phyloP scores from a whole-genome alignment of 1,140 invertebrate species.

The Hyphantria cunea region DNA sequence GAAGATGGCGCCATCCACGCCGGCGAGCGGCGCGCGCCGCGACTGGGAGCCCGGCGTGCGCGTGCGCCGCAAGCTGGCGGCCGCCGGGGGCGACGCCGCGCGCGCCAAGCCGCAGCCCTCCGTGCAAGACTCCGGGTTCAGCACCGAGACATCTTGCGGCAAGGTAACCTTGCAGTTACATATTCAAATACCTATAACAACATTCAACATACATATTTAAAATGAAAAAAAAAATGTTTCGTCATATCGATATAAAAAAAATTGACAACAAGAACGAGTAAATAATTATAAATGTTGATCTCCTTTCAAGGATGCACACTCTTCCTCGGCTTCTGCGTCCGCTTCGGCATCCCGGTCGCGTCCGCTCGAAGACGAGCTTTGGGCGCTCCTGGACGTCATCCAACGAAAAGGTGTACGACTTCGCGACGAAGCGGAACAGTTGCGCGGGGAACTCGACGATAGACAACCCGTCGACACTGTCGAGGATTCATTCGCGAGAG shows the following conservation, averaged over 20 bases:
- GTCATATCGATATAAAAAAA: not conserved
- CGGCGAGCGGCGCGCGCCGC: conserved; percentile 69
- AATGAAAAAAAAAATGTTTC: no score
- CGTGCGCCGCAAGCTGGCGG: conserved; percentile 86
- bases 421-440: conserved; percentile 84
- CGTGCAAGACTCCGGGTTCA: conserved; percentile 93
- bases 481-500: conserved; percentile 77
- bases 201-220: no score
- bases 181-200: no score
- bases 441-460: conserved; percentile 77
- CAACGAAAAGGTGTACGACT: conserved; percentile 89
- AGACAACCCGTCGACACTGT: conserved; percentile 71
- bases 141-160: conserved; percentile 83
- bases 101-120: conserved; percentile 85
- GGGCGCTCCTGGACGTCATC: conserved; percentile 92
- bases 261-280: conserved; percentile 71
- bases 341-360: conserved; percentile 60
- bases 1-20: conserved; percentile 85
- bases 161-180: not conserved
- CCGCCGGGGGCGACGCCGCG: conserved; percentile 82
- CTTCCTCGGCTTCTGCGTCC: conserved; percentile 76
- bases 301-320: conserved; percentile 85
- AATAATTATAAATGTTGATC: not conserved
- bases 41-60: conserved; percentile 91
- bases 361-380: conserved; percentile 89